phyloP scores from a whole-genome alignment of 2,797 vertebrate species.

The Phyllotis vaccarum region DNA sequence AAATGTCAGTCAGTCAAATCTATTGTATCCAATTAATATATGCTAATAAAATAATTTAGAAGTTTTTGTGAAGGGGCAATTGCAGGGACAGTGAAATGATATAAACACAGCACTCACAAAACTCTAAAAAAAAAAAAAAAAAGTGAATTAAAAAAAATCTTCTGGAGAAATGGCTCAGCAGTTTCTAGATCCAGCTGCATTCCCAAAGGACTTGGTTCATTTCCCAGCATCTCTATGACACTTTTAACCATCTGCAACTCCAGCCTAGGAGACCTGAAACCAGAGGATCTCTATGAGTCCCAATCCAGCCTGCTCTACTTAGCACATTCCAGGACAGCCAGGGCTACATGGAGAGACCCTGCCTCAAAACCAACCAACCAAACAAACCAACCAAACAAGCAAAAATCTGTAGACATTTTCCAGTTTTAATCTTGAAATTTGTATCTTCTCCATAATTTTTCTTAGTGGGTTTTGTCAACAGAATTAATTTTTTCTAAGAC shows the following conservation, averaged over 20 bases:
- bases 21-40: not conserved
- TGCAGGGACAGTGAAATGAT: not conserved
- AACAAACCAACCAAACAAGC: not conserved
- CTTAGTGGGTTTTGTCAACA: not conserved
- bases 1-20: not conserved
- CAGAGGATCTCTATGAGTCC: not conserved
- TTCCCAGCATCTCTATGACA: not conserved
- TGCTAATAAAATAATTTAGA: not conserved
- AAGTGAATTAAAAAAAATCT: not conserved
- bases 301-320: not conserved
- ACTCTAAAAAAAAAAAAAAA: not conserved
- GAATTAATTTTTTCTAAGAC: not conserved
- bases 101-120: not conserved
- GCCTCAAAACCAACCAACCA: not conserved
- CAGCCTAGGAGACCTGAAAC: not conserved
- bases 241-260: not conserved
- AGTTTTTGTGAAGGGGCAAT: not conserved
- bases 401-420: not conserved
- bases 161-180: not conserved
- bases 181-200: not conserved
- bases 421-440: not conserved
- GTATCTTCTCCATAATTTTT: not conserved
- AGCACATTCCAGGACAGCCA: not conserved
- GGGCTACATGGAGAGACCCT: not conserved
- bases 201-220: not conserved